Evolutionary conservation across 2,888 invertebrate genomes (phyloP).

Genomic region (Beris chalybata): DNA sequence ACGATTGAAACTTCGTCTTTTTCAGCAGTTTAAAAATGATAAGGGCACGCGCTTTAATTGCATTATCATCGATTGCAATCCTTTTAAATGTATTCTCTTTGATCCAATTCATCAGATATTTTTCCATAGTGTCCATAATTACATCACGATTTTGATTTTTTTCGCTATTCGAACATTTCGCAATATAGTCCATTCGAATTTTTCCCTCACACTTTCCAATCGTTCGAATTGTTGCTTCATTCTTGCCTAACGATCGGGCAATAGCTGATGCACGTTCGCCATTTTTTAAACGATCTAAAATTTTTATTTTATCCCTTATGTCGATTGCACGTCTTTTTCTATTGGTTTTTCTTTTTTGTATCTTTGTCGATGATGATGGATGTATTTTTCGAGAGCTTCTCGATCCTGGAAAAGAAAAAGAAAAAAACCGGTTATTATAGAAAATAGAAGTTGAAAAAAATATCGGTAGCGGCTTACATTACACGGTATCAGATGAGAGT

Average conservation of each 20-base stretch:
- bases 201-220: constrained; percentile 41
- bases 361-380: no score
- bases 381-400: no score
- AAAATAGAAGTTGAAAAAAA: no score
- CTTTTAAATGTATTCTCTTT: constrained; percentile 39
- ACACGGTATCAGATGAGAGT: no score
- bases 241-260: constrained; percentile 41
- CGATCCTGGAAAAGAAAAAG: no score
- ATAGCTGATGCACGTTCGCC: constrained; percentile 31
- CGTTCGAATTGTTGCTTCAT: constrained; percentile 42
- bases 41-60: constrained; percentile 3
- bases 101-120: constrained; percentile 41
- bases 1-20: neutral
- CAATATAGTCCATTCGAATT: constrained; percentile 38
- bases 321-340: neutral
- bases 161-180: constrained; percentile 31
- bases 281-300: constrained; percentile 2
- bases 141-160: constrained; percentile 37
- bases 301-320: constrained; percentile 13
- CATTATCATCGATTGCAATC: constrained; percentile 36
- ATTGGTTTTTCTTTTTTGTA: no score
- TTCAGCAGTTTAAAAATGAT: neutral
- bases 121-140: constrained; percentile 43
- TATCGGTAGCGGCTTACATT: no score
- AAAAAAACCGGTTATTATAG: no score